Evolutionary conservation across 1,140 invertebrate genomes (phyloP).

Genomic region (Dendrolimus punctatus): DNA sequence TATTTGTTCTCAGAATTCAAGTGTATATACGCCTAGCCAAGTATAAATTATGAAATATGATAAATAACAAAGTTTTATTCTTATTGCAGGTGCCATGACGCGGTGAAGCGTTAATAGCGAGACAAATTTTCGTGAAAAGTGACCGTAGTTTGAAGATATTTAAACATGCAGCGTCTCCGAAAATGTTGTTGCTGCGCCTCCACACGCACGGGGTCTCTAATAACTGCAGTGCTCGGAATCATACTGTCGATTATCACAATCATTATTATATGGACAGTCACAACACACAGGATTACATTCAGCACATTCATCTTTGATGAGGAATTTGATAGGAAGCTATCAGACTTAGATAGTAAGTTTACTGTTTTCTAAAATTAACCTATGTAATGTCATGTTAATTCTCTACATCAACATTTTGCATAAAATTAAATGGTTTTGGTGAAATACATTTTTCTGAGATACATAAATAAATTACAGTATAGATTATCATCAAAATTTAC

Average conservation of each 20-base stretch:
- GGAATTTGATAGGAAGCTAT: constrained; percentile 56
- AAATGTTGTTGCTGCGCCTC: constrained; percentile 79
- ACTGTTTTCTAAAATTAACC: background rate
- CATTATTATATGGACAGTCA: constrained; percentile 46
- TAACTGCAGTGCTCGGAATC: constrained; percentile 80
- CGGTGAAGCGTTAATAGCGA: constrained; percentile 17
- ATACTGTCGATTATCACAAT: constrained; percentile 72
- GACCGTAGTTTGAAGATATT: constrained; percentile 4
- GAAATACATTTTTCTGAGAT: no score
- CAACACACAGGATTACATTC: constrained; percentile 67
- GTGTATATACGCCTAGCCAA: no score
- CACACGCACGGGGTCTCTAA: constrained; percentile 79
- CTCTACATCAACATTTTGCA: no score
- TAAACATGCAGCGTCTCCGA: constrained; percentile 54
- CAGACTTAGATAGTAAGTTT: constrained; percentile 74
- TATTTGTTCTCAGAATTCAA: no score
- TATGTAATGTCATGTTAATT: no score
- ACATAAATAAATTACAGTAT: no score
- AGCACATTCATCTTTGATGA: constrained; percentile 80
- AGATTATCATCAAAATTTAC: no score
- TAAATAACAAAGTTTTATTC: background rate
- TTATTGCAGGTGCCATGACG: constrained; percentile 43
- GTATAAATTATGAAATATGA: background rate
- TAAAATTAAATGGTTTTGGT: no score
- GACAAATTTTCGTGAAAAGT: background rate